These are phyloP conservation scores for Conus canariensis DNA, from an alignment of 2,888 invertebrate species.

Conservation along the genomic window DNA sequence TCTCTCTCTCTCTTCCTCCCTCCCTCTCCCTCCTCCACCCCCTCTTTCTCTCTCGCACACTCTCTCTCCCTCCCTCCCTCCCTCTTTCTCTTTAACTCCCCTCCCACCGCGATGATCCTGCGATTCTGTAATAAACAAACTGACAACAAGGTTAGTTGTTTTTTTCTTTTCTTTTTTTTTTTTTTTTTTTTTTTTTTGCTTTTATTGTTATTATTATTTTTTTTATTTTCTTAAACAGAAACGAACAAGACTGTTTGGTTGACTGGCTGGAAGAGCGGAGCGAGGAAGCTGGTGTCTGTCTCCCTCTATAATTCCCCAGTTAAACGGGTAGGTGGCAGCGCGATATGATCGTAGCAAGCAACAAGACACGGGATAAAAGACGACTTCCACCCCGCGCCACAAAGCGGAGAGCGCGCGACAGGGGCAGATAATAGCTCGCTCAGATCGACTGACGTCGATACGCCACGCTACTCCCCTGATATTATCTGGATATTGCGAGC, in stretches of 20 bases:
- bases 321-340: conserved; percentile 3
- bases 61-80: not conserved
- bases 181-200: too few species aligned
- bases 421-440: not conserved
- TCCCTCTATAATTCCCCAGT: not conserved
- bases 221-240: too few species aligned
- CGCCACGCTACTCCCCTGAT: too few species aligned
- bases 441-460: too few species aligned
- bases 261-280: too few species aligned
- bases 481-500: too few species aligned
- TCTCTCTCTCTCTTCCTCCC: not conserved
- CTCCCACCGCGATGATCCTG: not conserved
- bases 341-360: conserved; percentile 2
- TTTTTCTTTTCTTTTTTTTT: too few species aligned
- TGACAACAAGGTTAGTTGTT: too few species aligned
- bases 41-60: not conserved
- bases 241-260: too few species aligned
- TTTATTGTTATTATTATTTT: too few species aligned
- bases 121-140: too few species aligned
- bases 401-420: not conserved
- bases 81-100: not conserved
- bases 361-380: conserved; percentile 26
- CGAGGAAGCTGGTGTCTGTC: too few species aligned
- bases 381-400: not conserved
- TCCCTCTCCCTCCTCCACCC: not conserved